These are phyloP conservation scores for Gorilla gorilla DNA, from an alignment of 2,113 vertebrate genomes.

Conservation along the genomic window DNA sequence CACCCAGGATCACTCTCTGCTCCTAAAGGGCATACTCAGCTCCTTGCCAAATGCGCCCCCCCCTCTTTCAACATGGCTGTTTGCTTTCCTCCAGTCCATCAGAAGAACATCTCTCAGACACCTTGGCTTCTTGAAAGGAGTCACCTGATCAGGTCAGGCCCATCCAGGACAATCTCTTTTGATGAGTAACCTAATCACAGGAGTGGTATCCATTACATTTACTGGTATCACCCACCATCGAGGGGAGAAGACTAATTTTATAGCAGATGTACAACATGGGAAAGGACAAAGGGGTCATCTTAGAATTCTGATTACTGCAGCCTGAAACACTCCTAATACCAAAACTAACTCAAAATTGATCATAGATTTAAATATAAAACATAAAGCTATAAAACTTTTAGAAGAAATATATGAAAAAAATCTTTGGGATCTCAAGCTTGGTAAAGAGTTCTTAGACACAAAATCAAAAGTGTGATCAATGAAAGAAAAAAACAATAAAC, in stretches of 20 bases:
- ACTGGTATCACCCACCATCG: not conserved
- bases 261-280: not conserved
- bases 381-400: not conserved
- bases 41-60: not conserved
- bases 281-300: not conserved
- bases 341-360: conserved; percentile 7
- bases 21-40: not conserved
- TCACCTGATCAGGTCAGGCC: not conserved
- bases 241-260: not conserved
- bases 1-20: not conserved
- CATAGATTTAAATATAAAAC: conserved; percentile 27
- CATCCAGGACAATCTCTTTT: not conserved
- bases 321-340: not conserved
- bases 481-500: not conserved
- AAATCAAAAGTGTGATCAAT: not conserved
- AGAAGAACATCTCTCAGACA: not conserved
- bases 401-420: conserved; percentile 4
- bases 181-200: not conserved
- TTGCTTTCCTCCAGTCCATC: not conserved
- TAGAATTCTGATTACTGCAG: not conserved
- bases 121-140: not conserved
- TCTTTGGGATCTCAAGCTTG: not conserved
- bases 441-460: not conserved
- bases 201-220: not conserved
- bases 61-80: not conserved